These are phyloP conservation scores for Coregonus ussuriensis DNA, from an alignment of 2,797 vertebrate genomes.

Conservation along the genomic window DNA sequence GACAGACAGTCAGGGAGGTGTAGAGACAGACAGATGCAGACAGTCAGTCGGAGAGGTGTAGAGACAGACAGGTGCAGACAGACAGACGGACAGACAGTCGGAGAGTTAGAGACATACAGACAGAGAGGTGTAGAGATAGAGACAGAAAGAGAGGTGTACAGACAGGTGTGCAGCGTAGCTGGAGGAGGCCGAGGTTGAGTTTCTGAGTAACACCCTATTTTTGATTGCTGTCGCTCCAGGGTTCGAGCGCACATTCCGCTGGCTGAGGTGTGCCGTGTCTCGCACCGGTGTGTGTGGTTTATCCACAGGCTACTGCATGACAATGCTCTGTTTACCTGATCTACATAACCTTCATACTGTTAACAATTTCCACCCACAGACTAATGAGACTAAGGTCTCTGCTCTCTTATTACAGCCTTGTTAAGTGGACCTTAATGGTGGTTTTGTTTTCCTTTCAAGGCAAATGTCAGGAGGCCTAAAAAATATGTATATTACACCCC, in stretches of 20 bases:
- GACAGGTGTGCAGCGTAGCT: neutral
- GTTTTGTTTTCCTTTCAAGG: neutral
- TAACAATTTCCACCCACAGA: neutral
- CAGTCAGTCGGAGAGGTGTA: neutral
- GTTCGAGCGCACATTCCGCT: constrained; percentile 11
- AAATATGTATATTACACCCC: neutral
- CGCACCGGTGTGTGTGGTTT: neutral
- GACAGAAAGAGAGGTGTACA: neutral
- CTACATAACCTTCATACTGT: neutral
- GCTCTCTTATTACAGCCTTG: neutral
- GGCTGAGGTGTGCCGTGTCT: neutral
- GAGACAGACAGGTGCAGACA: neutral
- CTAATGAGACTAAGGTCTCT: neutral
- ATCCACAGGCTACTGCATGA: neutral
- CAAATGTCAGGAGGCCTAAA: neutral
- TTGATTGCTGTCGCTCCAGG: neutral
- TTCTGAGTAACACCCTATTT: constrained; percentile 2
- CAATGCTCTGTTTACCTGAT: neutral
- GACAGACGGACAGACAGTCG: neutral
- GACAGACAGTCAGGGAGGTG: neutral
- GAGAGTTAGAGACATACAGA: neutral
- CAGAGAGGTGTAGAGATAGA: neutral
- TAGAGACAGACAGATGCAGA: neutral
- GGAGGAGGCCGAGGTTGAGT: neutral
- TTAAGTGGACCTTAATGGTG: neutral